Conservation (phyloP, 2,888 invertebrate species). For the Ceraclea dissimilis region DNA sequence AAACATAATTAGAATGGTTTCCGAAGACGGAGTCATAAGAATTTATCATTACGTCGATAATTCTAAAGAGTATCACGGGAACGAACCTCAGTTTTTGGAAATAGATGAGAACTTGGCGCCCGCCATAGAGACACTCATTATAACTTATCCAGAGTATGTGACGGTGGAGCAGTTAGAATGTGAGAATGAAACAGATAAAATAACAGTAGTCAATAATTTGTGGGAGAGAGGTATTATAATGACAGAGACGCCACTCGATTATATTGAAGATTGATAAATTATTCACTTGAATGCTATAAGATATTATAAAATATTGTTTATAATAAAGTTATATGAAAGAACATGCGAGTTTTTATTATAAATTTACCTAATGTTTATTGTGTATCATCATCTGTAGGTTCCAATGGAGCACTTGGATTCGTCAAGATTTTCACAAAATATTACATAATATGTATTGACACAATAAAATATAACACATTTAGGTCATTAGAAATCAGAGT, state of each 20-base stretch:
- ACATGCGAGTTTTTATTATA: too few species aligned
- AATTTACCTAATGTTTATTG: too few species aligned
- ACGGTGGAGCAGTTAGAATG: constrained; percentile 65
- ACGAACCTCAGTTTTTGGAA: constrained; percentile 69
- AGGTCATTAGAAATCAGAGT: too few species aligned
- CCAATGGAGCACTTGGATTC: too few species aligned
- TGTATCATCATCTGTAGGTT: too few species aligned
- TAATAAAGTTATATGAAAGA: too few species aligned
- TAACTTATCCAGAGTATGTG: constrained; percentile 69
- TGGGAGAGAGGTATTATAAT: constrained; percentile 80
- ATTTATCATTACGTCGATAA: constrained; percentile 83
- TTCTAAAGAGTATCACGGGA: constrained; percentile 75
- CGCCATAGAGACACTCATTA: constrained; percentile 63
- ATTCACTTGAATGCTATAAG: not conserved
- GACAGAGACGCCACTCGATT: constrained; percentile 52
- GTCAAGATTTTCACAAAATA: too few species aligned
- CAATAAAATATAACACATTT: too few species aligned
- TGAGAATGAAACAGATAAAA: constrained; percentile 55
- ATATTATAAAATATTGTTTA: not conserved
- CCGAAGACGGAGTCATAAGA: constrained; percentile 53
- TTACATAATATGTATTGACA: too few species aligned
- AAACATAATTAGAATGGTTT: constrained; percentile 55
- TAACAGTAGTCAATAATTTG: constrained; percentile 59
- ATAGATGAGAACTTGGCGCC: constrained; percentile 60
- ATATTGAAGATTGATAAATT: constrained; percentile 8